Base-by-base conservation (phyloP, 2,797 vertebrate species). In the Sebastes nivosus region DNA sequence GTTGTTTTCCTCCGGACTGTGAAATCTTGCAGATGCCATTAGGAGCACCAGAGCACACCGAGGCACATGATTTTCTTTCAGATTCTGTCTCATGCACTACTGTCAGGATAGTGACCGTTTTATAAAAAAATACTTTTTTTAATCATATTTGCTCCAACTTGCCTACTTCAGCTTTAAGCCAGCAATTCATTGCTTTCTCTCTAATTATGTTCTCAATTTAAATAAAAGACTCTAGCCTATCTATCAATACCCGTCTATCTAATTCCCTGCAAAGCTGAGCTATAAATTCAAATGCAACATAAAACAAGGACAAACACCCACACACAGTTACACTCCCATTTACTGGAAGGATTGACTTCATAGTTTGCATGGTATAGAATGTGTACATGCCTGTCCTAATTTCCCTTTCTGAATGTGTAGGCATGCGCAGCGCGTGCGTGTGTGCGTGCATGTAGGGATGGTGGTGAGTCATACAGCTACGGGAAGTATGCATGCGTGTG, bases 381-480 rank as follows among this genome's bases (percentile, higher is more conserved):
- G 72, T 72, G 32, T 78, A 71, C 54, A 55, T 52, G 7, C 65
- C n/a, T 76, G 73, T 79, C 82, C 82, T 77, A 66, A 85, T 90
- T 89, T 84, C 61, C 22, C 16, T 77, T 4, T 72, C 59, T 58
- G 34, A 79, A 79, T 82, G 78, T 87, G 72, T 66, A 69, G 59
- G 72, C 50, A 83, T 90, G 77, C 90, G 78, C 36, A 32, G 22
- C 73, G 34, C 9, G 22, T 59, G 68, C 42, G 1, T 46, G 42
- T 54, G 10, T 8, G 32, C 7, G 14, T 73, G 63, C 55, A 30
- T 77, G 76, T 69, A 81, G 36, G 24, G 36, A 84, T 76, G 79
- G 63, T 88, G 90, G 91, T 94, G 93, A 95, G 91, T 95, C 94
- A 94, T 89, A 85, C 80, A 86, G 84, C 93, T 87, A 88, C 36